Conservation (phyloP, 2,888 invertebrate species). For the Sphaeridia pumilis region DNA sequence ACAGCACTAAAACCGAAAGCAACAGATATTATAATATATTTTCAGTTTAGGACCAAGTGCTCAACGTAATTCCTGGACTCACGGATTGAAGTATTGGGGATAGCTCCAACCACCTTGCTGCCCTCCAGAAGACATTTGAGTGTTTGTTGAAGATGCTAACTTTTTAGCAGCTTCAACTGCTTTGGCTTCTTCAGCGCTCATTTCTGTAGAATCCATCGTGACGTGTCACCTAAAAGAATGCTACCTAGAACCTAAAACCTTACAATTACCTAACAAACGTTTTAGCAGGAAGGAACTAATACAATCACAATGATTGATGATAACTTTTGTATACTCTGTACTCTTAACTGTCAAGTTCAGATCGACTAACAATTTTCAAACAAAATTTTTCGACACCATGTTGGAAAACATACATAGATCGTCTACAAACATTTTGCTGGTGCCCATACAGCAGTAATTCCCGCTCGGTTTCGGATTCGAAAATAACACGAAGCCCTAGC, state of each 20-base stretch:
- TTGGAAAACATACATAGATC: too few species aligned
- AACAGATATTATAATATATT: background rate
- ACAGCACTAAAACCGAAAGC: slow-evolving; percentile 19
- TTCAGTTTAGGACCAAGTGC: background rate
- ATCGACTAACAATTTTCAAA: too few species aligned
- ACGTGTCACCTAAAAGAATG: background rate
- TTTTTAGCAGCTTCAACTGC: slow-evolving; percentile 34
- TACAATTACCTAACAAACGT: background rate
- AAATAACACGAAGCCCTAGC: too few species aligned
- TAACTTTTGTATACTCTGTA: too few species aligned
- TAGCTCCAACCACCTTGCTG: slow-evolving; percentile 13
- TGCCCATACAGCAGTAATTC: too few species aligned
- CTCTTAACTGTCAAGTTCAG: too few species aligned
- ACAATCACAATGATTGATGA: too few species aligned
- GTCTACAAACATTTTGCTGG: too few species aligned
- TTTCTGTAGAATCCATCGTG: background rate
- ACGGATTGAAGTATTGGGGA: slow-evolving; percentile 29
- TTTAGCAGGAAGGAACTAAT: too few species aligned
- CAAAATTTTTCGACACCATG: too few species aligned
- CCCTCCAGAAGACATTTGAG: slow-evolving; percentile 8
- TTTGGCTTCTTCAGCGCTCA: slow-evolving; percentile 20
- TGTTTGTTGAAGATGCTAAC: slow-evolving; percentile 35
- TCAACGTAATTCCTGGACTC: slow-evolving; percentile 11
- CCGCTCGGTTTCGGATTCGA: too few species aligned
- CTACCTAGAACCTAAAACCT: background rate